Base-by-base conservation (phyloP, 2,888 invertebrate genomes). In the Apodemia mormo region DNA sequence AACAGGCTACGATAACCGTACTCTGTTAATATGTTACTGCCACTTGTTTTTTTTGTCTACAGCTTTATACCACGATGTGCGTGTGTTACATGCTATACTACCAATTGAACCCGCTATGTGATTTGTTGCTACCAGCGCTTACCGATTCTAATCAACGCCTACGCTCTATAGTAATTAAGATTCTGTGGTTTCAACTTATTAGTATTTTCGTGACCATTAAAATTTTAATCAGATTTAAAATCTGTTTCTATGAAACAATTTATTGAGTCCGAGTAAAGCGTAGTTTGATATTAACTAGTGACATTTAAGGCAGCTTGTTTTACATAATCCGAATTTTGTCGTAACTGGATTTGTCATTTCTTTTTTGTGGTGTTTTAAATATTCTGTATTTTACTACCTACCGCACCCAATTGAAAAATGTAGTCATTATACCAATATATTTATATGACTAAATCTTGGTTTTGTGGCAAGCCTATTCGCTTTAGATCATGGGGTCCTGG, bases 231-330 rank as follows among this genome's bases (percentile, higher is more conserved):
- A 76, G 78, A 78, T 81, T 71, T 75, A 71, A 76, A 75, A 75
- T 80, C 76, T 76, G 76, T 81, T 83, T 82, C 83, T 70, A 77
- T 78, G 85, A 83, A 85, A 80, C 77, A 80, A 82, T 84, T 80
- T 84, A 82, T 84, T 81, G 82, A 77, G 37, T 45, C 45, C 45
- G 58, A 76, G 71, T 73, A 66, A 66, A 22, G 66, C 49, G 30
- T 49, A 30, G 49, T 66, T 49, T 52, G n/a, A 22, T 52, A 49
- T 49, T 66, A 66, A 49, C 49, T 66, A 49, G 30, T 29, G 45
- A 66, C 45, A 45, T 45, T 45, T 40, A 9, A 40, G 40, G 9
- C 8, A 9, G 9, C 40, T 40, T 40, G 40, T 40, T 40, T 40
- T 40, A 9, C 40, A 40, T 40, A 40, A 40, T 40, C 0, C 2